Base-by-base conservation (phyloP, 2,797 vertebrate species). In the Pteronotus mesoamericanus region DNA sequence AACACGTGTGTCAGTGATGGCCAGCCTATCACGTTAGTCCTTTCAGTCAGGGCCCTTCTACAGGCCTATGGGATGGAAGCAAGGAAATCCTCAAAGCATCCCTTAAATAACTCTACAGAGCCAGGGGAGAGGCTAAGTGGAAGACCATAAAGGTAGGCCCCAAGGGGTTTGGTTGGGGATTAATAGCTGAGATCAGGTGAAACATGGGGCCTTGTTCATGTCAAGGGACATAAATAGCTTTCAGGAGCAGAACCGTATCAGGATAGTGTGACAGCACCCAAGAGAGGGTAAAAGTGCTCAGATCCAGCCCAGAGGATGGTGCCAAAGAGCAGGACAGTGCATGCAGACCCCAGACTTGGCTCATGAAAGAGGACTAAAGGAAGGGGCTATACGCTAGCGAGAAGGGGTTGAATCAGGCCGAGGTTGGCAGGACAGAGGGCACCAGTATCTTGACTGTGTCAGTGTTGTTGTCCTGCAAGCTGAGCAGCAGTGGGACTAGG, bases 31-130 rank as follows among this genome's bases (percentile, higher is more conserved):
- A 92, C 51, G 0, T 53, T 32, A 2, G 82, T n/a, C 75, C 85
- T 94, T 26, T 90, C 74, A 26, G 75, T 78, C 64, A 95, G 87
- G 39, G 96, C 61, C 19, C 34, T 44, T 57, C 55, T 88, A 72
- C 91, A 92, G 61, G 75, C 96, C 96, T 96, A 5, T 21, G 46
- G 29, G 87, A 72, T n/a, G 22, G 42, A 71, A 44, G 71, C n/a
- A 71, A 51, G 24, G 32, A 42, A 46, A 79, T 64, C 14, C 74
- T 61, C 7, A 42, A 68, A 44, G 39, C 12, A 37, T 51, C 19
- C 14, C 18, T 72, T 14, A 59, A 18, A 1, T 18, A 37, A 57
- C 3, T 77, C 26, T 34, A 29, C 14, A 80, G 42, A 61, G 55
- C 71, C 32, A 44, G 72, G 19, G n/a, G 34, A 32, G 22, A 22